A percentile compares a stretch with the other conserved stretches of the same genome.
phyloP scores from a whole-genome alignment of 2,113 vertebrate genomes.

The Boulengeromyrus knoepffleri region DNA sequence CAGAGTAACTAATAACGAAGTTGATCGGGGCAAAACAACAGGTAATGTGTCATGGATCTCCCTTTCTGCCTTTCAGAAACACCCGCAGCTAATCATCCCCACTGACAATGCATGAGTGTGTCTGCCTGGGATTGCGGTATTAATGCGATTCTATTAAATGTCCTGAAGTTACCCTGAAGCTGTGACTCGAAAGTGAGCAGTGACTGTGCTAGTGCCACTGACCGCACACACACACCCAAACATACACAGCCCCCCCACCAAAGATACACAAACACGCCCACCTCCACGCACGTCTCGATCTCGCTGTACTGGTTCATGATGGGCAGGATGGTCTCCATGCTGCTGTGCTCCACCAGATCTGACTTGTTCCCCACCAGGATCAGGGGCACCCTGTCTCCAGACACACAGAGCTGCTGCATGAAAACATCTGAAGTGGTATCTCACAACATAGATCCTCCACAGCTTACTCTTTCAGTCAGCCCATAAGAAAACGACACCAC shows the following conservation, averaged over 20 bases:
- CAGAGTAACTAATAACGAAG: background rate
- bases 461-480: background rate
- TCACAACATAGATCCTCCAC: background rate
- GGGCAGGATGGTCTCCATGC: conserved; percentile 95
- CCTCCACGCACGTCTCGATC: conserved; percentile 98
- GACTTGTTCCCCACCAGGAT: conserved; percentile 98
- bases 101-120: background rate
- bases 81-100: background rate
- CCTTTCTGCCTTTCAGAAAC: background rate
- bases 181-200: background rate
- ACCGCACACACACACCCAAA: background rate
- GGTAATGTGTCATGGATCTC: background rate
- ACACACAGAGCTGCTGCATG: background rate
- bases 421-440: background rate
- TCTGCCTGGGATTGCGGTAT: background rate
- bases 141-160: background rate
- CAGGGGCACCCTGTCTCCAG: conserved; percentile 73
- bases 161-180: background rate
- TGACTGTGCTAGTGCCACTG: background rate
- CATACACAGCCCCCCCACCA: background rate
- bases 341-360: conserved; percentile 93
- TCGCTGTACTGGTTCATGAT: conserved; percentile 97
- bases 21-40: background rate
- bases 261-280: conserved; percentile 42
- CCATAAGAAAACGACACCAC: background rate